Conservation (phyloP, 2,888 invertebrate genomes). For the Hydrotaea cyrtoneurina region DNA sequence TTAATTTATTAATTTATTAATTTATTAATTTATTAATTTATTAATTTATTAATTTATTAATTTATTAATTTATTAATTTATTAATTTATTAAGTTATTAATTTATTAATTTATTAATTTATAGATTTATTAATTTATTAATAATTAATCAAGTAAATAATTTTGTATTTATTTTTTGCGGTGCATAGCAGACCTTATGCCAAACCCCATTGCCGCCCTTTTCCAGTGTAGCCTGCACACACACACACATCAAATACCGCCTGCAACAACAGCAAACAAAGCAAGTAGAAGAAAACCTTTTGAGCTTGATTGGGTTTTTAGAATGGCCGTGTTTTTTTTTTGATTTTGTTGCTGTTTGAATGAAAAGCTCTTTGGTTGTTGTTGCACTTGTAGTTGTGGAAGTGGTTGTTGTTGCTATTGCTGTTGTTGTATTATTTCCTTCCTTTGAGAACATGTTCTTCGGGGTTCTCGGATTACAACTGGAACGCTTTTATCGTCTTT, state of each 20-base stretch:
- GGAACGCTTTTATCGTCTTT: constrained; percentile 25
- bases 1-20: too few relatives aligned
- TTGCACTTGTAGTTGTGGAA: constrained; percentile 18
- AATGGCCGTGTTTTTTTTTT: constrained; percentile 56
- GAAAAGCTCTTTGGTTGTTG: constrained; percentile 37
- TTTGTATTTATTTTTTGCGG: too few relatives aligned
- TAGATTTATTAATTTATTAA: too few relatives aligned
- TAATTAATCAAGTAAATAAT: too few relatives aligned
- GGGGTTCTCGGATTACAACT: constrained; percentile 32
- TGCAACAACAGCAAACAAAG: neutral
- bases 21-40: too few relatives aligned
- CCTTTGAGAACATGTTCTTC: constrained; percentile 35
- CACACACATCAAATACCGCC: neutral
- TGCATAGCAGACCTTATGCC: neutral
- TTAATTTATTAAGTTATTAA: too few relatives aligned
- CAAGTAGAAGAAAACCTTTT: constrained; percentile 53
- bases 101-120: too few relatives aligned
- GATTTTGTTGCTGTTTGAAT: neutral
- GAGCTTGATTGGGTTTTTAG: constrained; percentile 66
- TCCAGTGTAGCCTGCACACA: neutral
- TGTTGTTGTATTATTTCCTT: constrained; percentile 32
- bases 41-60: too few relatives aligned
- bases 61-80: too few relatives aligned
- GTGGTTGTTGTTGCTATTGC: constrained; percentile 15
- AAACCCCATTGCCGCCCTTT: neutral